Base-by-base conservation (phyloP, 2,113 vertebrate species). In the Sitta europaea region DNA sequence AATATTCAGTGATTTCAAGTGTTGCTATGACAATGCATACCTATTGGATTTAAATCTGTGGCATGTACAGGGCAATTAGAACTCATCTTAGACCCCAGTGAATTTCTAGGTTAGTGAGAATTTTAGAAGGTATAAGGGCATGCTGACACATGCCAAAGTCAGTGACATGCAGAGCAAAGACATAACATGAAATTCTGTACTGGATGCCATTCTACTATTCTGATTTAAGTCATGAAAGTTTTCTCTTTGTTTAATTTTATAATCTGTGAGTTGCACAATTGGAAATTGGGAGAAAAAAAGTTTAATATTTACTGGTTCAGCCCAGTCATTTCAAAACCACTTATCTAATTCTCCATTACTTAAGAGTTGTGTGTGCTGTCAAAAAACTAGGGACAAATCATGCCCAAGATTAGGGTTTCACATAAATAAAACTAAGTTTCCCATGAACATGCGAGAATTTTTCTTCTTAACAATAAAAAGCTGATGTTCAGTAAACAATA, bases 31-130 rank as follows among this genome's bases (percentile, higher is more conserved):
- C 63, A 88, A 86, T 54, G 31, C 35, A 91, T 38, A 85, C 21
- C 10, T 38, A 21, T 36, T 47, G 43, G 66, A 72, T 43, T 80
- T 77, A 90, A 96, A 73, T 27, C 28, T 74, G 68, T 82, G 65
- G 27, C 61, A 35, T 33, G 28, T 90, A 40, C 51, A 55, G 15
- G 79, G 29, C 45, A 93, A 91, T 89, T 90, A 77, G 43, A 70
- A 54, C 22, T 66, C 75, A 36, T 14, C 42, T 79, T 86, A 88
- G 65, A 95, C 36, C 53, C 33, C 19, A 22, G 5, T 75, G 70
- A 79, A 87, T 94, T 91, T 95, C 43, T 90, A 29, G 63, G 43
- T 80, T 92, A 90, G 83, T 82, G 76, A 87, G 62, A 92, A 58
- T 61, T 96, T 87, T 38, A 35, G 40, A 65, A 68, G 15, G 59